Base-by-base conservation (phyloP, 2,113 vertebrate genomes). In the Lethenteron reissneri region DNA sequence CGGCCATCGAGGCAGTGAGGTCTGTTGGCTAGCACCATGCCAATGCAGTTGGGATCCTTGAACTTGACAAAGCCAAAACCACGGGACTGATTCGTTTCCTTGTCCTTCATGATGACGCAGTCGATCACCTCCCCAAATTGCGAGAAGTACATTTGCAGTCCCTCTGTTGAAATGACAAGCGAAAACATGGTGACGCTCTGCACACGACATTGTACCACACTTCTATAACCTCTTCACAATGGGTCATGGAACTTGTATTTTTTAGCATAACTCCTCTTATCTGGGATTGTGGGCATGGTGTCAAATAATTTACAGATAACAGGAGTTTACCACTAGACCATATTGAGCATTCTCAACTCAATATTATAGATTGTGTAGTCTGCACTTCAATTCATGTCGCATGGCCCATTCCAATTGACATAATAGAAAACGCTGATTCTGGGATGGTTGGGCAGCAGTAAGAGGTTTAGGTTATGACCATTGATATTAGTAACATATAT, bases 71-170 rank as follows among this genome's bases (percentile, higher is more conserved):
- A 99, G 77, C 94, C 94, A 79, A 99, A 99, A 73, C 94, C 94
- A 81, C 94, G 85, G 68, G 94, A 99, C 78, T 99, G 94, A 84
- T 97, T 99, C 81, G 94, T 99, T 57, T 89, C 95, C 84, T 99
- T 99, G 79, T 99, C 94, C 84, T 99, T 99, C 94, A 99, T 97
- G 80, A 99, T 99, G 78, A 99, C 94, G 79, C 92, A 99, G 82
- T 99, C 94, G 73, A 99, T 91, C 10, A 99, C 94, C 79, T 99
- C 94, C 74, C 94, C 94, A 83, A 96, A 97, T 70, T 99, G 94
- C 74, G 90, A 97, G 79, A 99, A 97, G 82, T 99, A 99, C 82
- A 86, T 88, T 78, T 90, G 87, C 74, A 99, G 85, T 10, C 91
- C 97, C 81, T 99, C 94, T 99, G 83, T 80, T 78, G 73, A 75